Evolutionary conservation across 37 sponge, comb jelly and placozoan genomes (phyloP).

Genomic region (Crambe crambe): DNA sequence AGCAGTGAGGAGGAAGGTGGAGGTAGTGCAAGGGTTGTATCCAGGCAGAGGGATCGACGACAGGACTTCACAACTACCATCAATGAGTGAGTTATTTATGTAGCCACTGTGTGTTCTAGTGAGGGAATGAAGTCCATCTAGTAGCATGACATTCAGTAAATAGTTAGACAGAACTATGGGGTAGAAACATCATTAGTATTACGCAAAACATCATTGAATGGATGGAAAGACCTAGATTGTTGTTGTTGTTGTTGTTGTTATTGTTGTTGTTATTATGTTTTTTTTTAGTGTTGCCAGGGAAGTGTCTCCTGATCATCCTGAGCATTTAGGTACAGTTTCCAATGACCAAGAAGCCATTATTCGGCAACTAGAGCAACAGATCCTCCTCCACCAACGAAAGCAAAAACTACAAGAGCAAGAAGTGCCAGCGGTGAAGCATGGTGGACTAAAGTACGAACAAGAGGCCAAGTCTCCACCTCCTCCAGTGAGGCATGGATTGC

Average conservation of each 20-base stretch:
- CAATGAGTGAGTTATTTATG: not conserved
- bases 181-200: not conserved
- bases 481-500: not conserved
- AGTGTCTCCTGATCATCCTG: not conserved
- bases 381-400: not conserved
- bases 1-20: conserved; percentile 81
- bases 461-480: not conserved
- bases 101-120: no score
- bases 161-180: no score
- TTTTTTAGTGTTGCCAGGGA: no score
- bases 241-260: no score
- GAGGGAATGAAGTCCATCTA: no score
- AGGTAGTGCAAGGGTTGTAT: not conserved
- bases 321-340: not conserved
- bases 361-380: not conserved
- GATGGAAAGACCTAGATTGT: no score
- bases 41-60: not conserved
- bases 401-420: not conserved
- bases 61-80: not conserved
- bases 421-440: no score
- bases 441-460: not conserved
- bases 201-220: no score
- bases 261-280: no score
- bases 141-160: no score
- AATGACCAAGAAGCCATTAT: not conserved